Conservation (phyloP, 2,888 invertebrate genomes). For the Dolichomitus sp. region DNA sequence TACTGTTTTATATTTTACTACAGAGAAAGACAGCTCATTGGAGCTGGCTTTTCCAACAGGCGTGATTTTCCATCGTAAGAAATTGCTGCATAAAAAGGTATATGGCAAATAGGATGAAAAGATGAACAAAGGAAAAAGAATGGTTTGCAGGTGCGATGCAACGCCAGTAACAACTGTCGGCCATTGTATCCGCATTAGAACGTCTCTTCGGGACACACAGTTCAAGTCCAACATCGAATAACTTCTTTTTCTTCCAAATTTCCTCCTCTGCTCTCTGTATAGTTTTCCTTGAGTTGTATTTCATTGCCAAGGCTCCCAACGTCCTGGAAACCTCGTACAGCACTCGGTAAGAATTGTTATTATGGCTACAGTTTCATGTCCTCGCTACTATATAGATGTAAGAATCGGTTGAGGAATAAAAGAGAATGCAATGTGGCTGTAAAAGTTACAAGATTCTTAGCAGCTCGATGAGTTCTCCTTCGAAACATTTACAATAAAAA, state of each 20-base stretch:
- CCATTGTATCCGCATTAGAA: constrained; percentile 79
- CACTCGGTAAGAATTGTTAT: not conserved
- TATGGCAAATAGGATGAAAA: not conserved
- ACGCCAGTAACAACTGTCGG: constrained; percentile 77
- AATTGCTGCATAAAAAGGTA: constrained; percentile 28
- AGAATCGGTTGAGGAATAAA: not conserved
- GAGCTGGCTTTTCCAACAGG: constrained; percentile 14
- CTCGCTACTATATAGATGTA: not conserved
- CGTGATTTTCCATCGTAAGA: constrained; percentile 19
- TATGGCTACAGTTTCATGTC: not conserved
- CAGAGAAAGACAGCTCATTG: constrained; percentile 19
- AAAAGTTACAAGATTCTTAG: not conserved
- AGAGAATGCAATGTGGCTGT: not conserved
- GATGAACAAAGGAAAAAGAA: constrained; percentile 6
- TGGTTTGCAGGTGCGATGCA: constrained; percentile 30
- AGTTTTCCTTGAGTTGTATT: constrained; percentile 74
- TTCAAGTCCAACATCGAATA: constrained; percentile 31
- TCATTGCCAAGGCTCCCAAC: constrained; percentile 61
- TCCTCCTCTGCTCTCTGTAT: constrained; percentile 41
- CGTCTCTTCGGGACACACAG: constrained; percentile 66
- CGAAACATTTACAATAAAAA: not conserved
- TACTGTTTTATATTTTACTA: constrained; percentile 26
- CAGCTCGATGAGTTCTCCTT: not conserved
- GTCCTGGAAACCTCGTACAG: constrained; percentile 19
- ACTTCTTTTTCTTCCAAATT: constrained; percentile 28